Evolutionary conservation across 2,888 invertebrate genomes (phyloP), one percentile per base, ranked within the genome.

Genomic region (Drosophila anomalipes): DNA sequence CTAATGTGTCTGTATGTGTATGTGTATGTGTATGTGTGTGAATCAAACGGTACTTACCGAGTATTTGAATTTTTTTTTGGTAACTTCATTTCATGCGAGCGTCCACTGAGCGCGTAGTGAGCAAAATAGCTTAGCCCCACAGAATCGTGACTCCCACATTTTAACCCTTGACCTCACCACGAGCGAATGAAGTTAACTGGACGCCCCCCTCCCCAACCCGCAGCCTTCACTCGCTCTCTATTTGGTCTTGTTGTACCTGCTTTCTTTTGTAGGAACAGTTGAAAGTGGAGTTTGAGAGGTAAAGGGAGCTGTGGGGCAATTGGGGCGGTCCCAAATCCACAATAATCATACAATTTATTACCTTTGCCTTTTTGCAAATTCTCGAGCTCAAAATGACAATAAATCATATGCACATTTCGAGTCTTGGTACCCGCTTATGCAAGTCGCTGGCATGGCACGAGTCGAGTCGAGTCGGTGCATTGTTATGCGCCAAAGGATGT

Each of bases 91-190:
- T 85, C 78, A 83, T 81, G 79, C 83, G 79, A 76, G 83, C 61
- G 69, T 76, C 64, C 72, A 57, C 28, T 69, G 82, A 74, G 83
- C 83, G 84, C 86, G 85, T 86, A 86, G 58, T 79, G 70, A 78
- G 75, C 72, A 57, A 68, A 75, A 71, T 75, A 71, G 75, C 67
- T 65, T 84, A 73, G 85, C 70, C 80, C 74, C 72, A 70, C 79
- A 75, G 87, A 92, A 92, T 92, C 92, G 92, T 92, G 92, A 92
- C 93, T 92, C 92, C 92, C 86, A 92, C 93, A 93, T 92, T 92
- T 92, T 92, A 92, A 92, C 93, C 92, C 91, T 92, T 92, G 92
- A 92, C 91, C 92, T 83, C 66, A 89, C 90, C 86, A 85, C 88
- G 86, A 87, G 87, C 90, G 89, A 86, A 90, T 89, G 85, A 89